Base-by-base conservation (phyloP, 2,888 invertebrate species). In the Ernsta delagoae region DNA sequence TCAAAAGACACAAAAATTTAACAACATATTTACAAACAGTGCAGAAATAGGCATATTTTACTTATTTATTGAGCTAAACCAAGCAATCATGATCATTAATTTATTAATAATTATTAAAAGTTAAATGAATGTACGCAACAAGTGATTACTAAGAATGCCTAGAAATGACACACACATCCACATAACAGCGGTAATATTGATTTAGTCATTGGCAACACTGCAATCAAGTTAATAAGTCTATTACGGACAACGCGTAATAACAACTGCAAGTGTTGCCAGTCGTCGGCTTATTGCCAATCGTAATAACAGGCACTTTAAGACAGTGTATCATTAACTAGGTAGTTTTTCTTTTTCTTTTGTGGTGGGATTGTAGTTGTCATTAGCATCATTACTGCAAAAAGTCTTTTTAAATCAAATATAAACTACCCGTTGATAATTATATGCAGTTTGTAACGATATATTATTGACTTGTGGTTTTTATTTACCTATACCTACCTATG, bases 141-240 rank as follows among this genome's bases (percentile, higher is more conserved):
- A 41, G 39, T 12, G 12, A 41, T 8, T 12, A 41, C 9, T 61
- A 9, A 36, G 48, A 39, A 53, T 6, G 39, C 41, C 56, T 56
- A 31, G 56, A 61, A 61, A 66, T 61, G 16, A 43, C 6, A 48
- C 39, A 39, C 39, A 48, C n/a, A 36, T 12, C n/a, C 36, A n/a
- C 12, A 61, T 36, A 65, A 41, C 11, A 53, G 34, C 57, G 31
- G 24, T 54, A 54, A 60, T 59, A 66, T 60, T 43, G 43, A 60
- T 66, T 66, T 54, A 66, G 24, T 53, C 48, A 36, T 66, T 53
- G 53, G 41, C 31, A 60, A 53, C 41, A 53, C 53, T 12, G 66
- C n/a, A 31, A 66, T 66, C 60, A 66, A 43, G 12, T 41, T 66
- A 66, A 66, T 66, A 60, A 66, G 59, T 50, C 59, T 16, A 60